Evolutionary conservation across 2,888 invertebrate species (phyloP).

Genomic region (Melanophora roralis): DNA sequence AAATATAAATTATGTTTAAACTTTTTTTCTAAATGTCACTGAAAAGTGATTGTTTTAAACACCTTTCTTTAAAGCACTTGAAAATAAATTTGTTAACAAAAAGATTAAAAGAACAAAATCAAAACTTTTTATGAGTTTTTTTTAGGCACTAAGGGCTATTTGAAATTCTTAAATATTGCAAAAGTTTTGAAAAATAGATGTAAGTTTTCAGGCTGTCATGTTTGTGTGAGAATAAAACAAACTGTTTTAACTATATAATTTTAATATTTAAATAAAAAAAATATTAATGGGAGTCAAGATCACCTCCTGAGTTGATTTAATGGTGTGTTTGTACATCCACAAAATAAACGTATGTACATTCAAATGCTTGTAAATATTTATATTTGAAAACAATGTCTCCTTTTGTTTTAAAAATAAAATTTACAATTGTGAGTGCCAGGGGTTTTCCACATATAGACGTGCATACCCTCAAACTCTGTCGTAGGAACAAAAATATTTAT

Average conservation of each 20-base stretch:
- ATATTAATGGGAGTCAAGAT: no score
- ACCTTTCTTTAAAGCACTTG: slow-evolving; percentile 21
- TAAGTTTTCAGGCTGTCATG: background rate
- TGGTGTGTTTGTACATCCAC: no score
- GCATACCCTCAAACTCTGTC: no score
- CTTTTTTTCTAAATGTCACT: background rate
- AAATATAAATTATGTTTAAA: background rate
- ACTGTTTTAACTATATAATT: no score
- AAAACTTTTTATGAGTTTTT: background rate
- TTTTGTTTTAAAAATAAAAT: background rate
- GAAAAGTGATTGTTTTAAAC: slow-evolving; percentile 8
- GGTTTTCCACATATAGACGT: background rate
- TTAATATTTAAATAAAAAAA: no score
- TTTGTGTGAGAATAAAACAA: background rate
- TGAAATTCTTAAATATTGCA: slow-evolving; percentile 6
- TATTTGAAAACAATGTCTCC: no score
- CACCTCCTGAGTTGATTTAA: no score
- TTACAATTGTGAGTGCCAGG: no score
- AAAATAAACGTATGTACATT: no score
- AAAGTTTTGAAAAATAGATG: slow-evolving; percentile 12
- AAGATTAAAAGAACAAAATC: background rate
- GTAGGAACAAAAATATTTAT: background rate
- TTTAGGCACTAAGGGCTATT: slow-evolving; percentile 5
- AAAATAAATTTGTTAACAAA: background rate
- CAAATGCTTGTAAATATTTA: no score